Percentiles rank a stretch among this genome's conserved stretches.
These are phyloP conservation scores for Hippocampus zosterae DNA, from an alignment of 2,113 vertebrate genomes.

Conservation along the genomic window DNA sequence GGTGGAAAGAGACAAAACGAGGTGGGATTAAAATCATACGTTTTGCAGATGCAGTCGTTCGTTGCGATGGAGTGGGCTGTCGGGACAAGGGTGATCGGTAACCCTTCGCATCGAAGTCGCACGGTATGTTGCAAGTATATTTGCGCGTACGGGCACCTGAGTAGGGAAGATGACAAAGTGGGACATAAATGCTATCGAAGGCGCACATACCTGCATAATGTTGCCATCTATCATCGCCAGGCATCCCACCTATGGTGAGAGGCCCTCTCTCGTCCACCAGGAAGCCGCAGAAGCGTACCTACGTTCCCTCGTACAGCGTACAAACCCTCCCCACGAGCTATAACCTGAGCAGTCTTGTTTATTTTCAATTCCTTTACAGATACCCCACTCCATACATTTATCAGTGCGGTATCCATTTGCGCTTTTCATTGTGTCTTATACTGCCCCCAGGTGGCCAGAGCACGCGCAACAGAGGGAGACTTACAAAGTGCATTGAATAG, in stretches of 20 bases:
- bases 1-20: background rate
- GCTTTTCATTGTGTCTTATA: background rate
- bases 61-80: constrained; percentile 3
- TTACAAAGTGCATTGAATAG: no score
- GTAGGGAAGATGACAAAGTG: constrained; percentile 9
- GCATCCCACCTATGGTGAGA: constrained; percentile 46
- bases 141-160: background rate
- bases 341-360: background rate
- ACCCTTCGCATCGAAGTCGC: background rate
- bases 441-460: no score
- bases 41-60: background rate
- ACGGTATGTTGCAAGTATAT: constrained; percentile 7
- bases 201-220: background rate
- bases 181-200: constrained; percentile 12
- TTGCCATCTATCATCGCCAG: constrained; percentile 52
- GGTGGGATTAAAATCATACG: background rate
- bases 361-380: constrained; percentile 20
- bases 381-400: background rate
- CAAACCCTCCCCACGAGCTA: no score
- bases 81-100: constrained; percentile 24
- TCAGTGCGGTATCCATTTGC: constrained; percentile 3
- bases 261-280: constrained; percentile 28
- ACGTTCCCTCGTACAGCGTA: no score
- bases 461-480: no score
- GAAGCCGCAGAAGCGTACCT: constrained; percentile 20